Evolutionary conservation across 2,113 vertebrate genomes (phyloP).

Genomic region (Onychostoma macrolepis): DNA sequence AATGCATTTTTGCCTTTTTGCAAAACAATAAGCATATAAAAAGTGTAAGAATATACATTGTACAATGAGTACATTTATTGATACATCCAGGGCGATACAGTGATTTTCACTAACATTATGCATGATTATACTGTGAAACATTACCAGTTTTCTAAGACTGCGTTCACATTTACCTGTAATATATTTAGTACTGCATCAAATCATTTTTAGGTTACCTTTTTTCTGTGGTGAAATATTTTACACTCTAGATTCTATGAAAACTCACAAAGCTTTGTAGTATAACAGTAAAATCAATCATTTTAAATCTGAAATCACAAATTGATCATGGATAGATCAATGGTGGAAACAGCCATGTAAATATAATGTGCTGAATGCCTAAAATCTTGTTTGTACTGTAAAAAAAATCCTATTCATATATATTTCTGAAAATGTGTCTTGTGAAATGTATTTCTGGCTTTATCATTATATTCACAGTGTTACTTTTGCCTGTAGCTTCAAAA

Average conservation of each 20-base stretch:
- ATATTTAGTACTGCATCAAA: neutral
- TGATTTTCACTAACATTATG: neutral
- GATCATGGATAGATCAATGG: neutral
- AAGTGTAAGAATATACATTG: neutral
- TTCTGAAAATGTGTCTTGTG: neutral
- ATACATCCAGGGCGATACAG: neutral
- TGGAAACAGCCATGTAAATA: slow-evolving; percentile 29
- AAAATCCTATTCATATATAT: neutral
- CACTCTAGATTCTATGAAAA: neutral
- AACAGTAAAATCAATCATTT: neutral
- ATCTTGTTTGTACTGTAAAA: neutral
- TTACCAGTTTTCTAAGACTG: neutral
- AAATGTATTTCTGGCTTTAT: neutral
- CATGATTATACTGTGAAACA: slow-evolving; percentile 28
- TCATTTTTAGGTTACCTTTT: neutral
- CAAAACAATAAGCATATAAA: neutral
- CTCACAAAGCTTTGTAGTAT: neutral
- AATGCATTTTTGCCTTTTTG: neutral
- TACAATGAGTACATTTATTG: neutral
- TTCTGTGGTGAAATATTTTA: neutral
- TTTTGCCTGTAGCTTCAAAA: neutral
- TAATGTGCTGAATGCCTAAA: slow-evolving; percentile 7
- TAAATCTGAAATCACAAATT: neutral
- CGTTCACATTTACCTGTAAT: neutral
- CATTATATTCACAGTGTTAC: slow-evolving; percentile 10